Conservation (phyloP, 2,113 vertebrate genomes). For the Brachyhypopomus occidentalis region DNA sequence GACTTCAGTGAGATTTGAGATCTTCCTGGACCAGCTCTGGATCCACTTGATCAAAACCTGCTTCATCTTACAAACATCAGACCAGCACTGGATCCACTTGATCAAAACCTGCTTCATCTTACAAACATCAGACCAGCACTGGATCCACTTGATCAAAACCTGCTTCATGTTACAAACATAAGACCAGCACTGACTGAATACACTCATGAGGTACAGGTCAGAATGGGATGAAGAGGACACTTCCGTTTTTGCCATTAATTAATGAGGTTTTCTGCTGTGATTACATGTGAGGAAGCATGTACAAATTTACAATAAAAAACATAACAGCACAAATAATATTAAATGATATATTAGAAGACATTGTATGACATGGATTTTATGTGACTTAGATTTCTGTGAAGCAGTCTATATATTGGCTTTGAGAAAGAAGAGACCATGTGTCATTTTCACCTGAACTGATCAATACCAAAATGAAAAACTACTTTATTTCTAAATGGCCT, state of each 20-base stretch:
- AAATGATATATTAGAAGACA: neutral
- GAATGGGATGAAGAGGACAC: neutral
- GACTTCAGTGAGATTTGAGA: too few relatives aligned
- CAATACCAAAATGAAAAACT: neutral
- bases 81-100: neutral
- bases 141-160: neutral
- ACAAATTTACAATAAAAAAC: neutral
- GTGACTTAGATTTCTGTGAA: neutral
- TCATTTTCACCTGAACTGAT: neutral
- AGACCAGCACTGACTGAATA: constrained; percentile 6
- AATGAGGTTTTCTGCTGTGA: too few relatives aligned
- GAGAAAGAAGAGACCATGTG: neutral
- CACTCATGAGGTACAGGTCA: neutral
- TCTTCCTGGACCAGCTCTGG: too few relatives aligned
- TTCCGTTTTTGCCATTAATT: neutral
- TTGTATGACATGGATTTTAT: neutral
- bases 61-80: neutral
- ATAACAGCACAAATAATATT: neutral
- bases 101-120: neutral
- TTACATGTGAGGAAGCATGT: neutral
- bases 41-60: neutral
- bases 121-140: neutral
- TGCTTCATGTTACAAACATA: neutral
- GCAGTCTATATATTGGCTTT: neutral
- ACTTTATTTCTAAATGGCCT: neutral